phyloP scores from a whole-genome alignment of 2,113 vertebrate species.

The Apodemus speciosus region DNA sequence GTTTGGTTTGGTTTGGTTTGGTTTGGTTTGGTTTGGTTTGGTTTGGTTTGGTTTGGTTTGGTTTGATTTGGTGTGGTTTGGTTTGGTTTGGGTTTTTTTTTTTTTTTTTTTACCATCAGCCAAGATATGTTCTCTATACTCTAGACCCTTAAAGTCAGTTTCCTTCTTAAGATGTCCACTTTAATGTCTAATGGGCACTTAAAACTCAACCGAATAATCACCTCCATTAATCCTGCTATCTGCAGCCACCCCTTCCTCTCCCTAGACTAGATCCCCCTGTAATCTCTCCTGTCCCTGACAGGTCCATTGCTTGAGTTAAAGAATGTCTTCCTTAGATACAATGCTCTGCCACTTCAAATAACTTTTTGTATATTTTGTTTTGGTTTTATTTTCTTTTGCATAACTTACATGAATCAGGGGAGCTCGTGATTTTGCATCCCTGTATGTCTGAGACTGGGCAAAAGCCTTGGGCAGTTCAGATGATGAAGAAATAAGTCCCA shows the following conservation, averaged over 20 bases:
- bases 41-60: no score
- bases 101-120: background rate
- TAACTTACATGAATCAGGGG: background rate
- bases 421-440: background rate
- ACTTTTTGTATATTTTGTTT: background rate
- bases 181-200: slow-evolving; percentile 10
- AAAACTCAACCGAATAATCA: background rate
- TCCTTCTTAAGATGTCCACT: background rate
- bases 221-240: background rate
- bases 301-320: background rate
- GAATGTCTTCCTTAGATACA: background rate
- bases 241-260: accelerated
- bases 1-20: no score
- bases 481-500: slow-evolving; percentile 7
- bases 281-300: background rate
- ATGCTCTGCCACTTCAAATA: background rate
- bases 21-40: no score
- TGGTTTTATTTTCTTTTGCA: background rate
- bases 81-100: no score
- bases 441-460: background rate
- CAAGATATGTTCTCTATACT: slow-evolving; percentile 13
- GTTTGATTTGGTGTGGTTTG: no score
- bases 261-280: background rate
- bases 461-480: background rate
- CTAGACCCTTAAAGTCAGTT: slow-evolving; percentile 1